Evolutionary conservation across 2,113 vertebrate genomes (phyloP).

Genomic region (Cyanistes caeruleus): DNA sequence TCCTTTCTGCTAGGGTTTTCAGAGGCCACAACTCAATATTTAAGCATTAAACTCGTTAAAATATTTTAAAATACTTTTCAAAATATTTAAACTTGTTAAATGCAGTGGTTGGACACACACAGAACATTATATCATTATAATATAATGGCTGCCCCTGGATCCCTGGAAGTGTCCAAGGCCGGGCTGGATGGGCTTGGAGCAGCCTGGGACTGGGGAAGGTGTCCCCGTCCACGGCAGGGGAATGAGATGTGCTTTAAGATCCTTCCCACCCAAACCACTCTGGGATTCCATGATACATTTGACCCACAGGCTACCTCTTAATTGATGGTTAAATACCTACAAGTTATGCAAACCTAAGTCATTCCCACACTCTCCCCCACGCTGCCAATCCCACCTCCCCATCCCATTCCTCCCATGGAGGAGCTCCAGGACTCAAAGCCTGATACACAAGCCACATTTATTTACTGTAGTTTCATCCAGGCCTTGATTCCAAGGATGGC

Average conservation of each 20-base stretch:
- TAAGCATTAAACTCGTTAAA: neutral
- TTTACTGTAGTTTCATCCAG: accelerated
- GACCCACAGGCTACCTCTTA: neutral
- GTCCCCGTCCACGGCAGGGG: neutral
- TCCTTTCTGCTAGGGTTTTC: neutral
- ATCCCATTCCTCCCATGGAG: neutral
- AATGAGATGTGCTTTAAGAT: neutral
- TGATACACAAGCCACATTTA: neutral
- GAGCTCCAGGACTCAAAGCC: neutral
- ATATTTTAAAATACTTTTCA: neutral
- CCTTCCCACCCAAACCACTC: neutral
- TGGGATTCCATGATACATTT: neutral
- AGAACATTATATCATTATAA: neutral
- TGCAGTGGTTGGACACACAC: neutral
- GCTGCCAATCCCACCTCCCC: neutral
- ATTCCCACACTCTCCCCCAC: neutral
- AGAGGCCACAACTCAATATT: neutral
- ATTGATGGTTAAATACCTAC: neutral
- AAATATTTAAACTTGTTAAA: too few species aligned
- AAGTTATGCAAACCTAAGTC: neutral
- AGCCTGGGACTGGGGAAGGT: neutral
- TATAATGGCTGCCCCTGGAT: neutral
- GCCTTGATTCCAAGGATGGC: neutral
- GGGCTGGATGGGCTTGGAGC: neutral
- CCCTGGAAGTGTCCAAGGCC: neutral